phyloP scores from a whole-genome alignment of 2,113 vertebrate genomes.

The Scartelaos histophorus region DNA sequence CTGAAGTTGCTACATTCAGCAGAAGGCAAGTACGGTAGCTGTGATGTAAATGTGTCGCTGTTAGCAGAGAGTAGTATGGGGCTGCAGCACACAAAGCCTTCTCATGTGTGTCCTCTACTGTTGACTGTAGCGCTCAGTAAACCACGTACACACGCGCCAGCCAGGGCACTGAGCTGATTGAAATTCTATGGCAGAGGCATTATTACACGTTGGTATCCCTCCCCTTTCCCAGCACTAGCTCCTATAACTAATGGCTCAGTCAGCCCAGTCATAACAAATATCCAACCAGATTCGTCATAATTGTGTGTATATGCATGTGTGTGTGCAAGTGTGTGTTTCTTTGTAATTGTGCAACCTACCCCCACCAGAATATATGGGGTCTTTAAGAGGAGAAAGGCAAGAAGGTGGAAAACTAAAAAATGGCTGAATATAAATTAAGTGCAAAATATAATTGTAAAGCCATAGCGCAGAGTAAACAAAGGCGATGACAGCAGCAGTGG shows the following conservation, averaged over 20 bases:
- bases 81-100: conserved; percentile 29
- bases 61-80: neutral
- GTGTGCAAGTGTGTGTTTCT: conserved; percentile 12
- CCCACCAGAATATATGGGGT: conserved; percentile 41
- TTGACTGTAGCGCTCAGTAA: conserved; percentile 46
- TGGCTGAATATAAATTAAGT: conserved; percentile 8
- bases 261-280: conserved; percentile 81
- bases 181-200: conserved; percentile 73
- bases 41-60: conserved; percentile 1
- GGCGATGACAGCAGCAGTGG: neutral
- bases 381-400: conserved; percentile 44
- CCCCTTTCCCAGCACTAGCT: conserved; percentile 72
- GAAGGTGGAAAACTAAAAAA: conserved; percentile 44
- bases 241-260: conserved; percentile 79
- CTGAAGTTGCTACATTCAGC: conserved; percentile 30
- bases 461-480: conserved; percentile 28
- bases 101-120: conserved; percentile 54
- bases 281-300: conserved; percentile 77
- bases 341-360: conserved; percentile 41
- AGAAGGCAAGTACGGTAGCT: conserved; percentile 15
- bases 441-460: conserved; percentile 7
- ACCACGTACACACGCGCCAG: conserved; percentile 20
- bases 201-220: conserved; percentile 74
- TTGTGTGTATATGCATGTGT: conserved; percentile 47
- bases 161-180: conserved; percentile 65